phyloP scores from a whole-genome alignment of 2,113 vertebrate genomes.

The Megaleporinus macrocephalus region DNA sequence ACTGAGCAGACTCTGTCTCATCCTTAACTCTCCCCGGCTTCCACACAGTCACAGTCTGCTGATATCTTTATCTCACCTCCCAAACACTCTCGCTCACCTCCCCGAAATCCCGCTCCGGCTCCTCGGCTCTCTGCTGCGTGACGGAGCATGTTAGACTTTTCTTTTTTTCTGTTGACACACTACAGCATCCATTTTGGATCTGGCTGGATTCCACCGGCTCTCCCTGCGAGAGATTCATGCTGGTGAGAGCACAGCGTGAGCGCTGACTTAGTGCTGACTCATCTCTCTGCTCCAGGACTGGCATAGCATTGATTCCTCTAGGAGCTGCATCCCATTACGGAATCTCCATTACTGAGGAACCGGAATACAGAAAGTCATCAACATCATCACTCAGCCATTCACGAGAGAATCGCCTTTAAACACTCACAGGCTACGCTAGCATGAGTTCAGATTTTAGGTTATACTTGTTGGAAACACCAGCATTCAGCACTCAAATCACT shows the following conservation, averaged over 20 bases:
- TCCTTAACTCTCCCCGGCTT: not conserved
- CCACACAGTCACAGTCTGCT: not conserved
- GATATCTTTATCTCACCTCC: not conserved
- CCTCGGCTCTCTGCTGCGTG: slow-evolving; percentile 4
- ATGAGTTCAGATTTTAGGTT: too few relatives aligned
- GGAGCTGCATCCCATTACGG: not conserved
- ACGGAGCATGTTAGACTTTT: not conserved
- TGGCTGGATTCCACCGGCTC: not conserved
- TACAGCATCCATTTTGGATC: slow-evolving; percentile 17
- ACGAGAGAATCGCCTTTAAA: not conserved
- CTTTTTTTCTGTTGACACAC: not conserved
- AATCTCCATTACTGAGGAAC: not conserved
- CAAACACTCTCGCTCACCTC: not conserved
- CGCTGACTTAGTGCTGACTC: not conserved
- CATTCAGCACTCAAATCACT: too few relatives aligned
- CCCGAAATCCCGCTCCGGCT: not conserved
- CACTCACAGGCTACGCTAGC: too few relatives aligned
- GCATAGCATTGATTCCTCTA: not conserved
- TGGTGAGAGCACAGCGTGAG: not conserved
- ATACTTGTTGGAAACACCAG: too few relatives aligned
- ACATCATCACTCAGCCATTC: not conserved
- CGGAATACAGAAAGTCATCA: not conserved
- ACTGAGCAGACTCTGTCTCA: not conserved
- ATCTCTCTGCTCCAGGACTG: not conserved
- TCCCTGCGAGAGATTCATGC: slow-evolving; percentile 4